phyloP scores from a whole-genome alignment of 53 echinoderm and acorn worm genomes.

The Crossaster papposus region DNA sequence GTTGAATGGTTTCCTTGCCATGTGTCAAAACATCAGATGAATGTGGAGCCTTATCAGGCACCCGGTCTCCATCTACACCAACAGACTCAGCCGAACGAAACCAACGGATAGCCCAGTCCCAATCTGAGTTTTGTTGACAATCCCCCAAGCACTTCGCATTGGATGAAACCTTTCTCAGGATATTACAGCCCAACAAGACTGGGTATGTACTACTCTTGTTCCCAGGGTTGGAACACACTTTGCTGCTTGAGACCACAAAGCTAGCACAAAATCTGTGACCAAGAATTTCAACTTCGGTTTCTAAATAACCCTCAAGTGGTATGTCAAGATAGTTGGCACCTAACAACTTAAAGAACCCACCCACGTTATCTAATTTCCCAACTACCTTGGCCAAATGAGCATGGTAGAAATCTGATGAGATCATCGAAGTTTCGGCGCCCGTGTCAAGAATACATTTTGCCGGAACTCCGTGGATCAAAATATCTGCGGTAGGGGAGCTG shows the following conservation, averaged over 20 bases:
- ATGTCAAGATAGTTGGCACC: conserved; percentile 10
- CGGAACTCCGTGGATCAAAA: neutral
- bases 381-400: neutral
- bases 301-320: neutral
- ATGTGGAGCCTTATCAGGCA: neutral
- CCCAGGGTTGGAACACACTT: neutral
- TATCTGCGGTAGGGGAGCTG: neutral
- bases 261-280: neutral
- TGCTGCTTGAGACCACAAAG: neutral
- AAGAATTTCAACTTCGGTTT: neutral
- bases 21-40: neutral
- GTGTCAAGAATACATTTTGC: conserved; percentile 2
- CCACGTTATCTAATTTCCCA: neutral
- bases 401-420: neutral
- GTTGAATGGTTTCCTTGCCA: neutral
- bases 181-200: conserved; percentile 17
- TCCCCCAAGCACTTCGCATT: neutral
- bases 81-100: neutral
- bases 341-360: neutral
- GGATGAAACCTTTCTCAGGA: neutral
- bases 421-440: neutral
- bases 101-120: neutral
- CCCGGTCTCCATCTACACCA: neutral
- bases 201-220: too few species aligned
- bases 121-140: neutral